Percentiles rank a stretch among this genome's conserved stretches.
These are phyloP conservation scores for Fringilla coelebs DNA, from an alignment of 2,797 vertebrate genomes.

Conservation along the genomic window DNA sequence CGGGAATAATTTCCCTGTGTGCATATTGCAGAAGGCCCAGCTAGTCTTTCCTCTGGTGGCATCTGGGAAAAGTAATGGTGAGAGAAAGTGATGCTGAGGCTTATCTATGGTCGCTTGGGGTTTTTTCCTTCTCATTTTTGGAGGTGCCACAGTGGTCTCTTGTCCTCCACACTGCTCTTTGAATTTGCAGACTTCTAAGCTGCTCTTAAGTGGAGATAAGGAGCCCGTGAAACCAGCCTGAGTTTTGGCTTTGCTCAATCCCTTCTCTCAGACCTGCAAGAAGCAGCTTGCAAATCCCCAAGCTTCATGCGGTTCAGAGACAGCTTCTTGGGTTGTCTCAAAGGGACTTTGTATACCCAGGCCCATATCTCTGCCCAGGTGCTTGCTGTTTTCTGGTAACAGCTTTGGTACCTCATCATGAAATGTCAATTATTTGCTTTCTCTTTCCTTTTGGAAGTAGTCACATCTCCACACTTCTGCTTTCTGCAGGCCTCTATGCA, in stretches of 20 bases:
- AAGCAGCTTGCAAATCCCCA: neutral
- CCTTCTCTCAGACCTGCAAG: neutral
- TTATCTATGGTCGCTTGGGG: neutral
- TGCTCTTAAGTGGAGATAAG: neutral
- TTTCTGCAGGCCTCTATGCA: slow-evolving; percentile 87
- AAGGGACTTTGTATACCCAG: neutral
- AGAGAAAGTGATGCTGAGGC: neutral
- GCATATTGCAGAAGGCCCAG: neutral
- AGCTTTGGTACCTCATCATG: neutral
- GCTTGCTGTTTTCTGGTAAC: neutral
- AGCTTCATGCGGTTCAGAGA: neutral
- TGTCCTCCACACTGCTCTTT: neutral
- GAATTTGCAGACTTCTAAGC: neutral
- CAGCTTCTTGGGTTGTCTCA: neutral
- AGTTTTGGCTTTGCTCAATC: neutral
- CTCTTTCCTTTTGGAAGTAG: neutral
- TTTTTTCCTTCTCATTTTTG: neutral
- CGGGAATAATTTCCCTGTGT: neutral
- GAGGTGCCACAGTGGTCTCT: neutral
- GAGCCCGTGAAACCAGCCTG: neutral
- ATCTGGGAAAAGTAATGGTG: neutral
- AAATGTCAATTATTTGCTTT: neutral
- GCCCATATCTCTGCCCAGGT: neutral
- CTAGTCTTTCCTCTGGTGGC: neutral
- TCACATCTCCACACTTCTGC: neutral